A percentile compares a stretch with the other conserved stretches of the same genome.
These are phyloP conservation scores for Neolamprologus tretocephalus DNA, from an alignment of 2,113 vertebrate genomes.

Conservation along the genomic window DNA sequence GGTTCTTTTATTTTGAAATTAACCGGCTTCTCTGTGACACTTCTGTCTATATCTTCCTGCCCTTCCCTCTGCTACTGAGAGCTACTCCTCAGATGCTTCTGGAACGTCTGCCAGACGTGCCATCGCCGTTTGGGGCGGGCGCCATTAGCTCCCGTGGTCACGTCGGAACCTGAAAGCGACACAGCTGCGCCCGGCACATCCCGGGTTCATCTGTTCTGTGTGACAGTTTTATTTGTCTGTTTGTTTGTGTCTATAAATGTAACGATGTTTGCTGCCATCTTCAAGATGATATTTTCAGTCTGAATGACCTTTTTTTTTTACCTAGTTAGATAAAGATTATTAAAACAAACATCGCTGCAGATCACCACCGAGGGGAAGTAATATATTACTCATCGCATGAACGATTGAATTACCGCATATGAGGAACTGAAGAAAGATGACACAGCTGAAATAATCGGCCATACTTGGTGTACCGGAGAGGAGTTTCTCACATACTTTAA, in stretches of 20 bases:
- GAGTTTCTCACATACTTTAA: neutral
- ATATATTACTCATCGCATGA: neutral
- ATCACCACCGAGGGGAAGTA: neutral
- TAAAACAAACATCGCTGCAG: neutral
- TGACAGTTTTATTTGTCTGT: neutral
- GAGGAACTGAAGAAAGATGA: neutral
- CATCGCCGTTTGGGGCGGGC: fast-evolving
- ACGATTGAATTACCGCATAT: neutral
- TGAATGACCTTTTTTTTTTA: neutral
- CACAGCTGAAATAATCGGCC: neutral
- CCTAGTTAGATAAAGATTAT: neutral
- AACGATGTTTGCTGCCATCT: neutral
- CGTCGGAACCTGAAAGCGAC: fast-evolving
- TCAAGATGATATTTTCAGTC: neutral
- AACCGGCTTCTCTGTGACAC: fast-evolving
- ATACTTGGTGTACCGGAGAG: neutral
- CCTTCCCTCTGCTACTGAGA: neutral
- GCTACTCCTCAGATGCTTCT: neutral
- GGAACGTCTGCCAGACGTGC: fast-evolving
- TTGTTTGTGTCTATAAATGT: neutral
- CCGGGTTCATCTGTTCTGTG: neutral
- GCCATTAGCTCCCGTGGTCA: neutral
- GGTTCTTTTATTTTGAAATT: neutral
- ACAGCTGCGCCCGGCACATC: neutral
- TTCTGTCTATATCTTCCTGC: fast-evolving